A percentile compares a stretch with the other conserved stretches of the same genome.
phyloP scores from a whole-genome alignment of 2,797 vertebrate genomes.

The Serranus cabrilla region DNA sequence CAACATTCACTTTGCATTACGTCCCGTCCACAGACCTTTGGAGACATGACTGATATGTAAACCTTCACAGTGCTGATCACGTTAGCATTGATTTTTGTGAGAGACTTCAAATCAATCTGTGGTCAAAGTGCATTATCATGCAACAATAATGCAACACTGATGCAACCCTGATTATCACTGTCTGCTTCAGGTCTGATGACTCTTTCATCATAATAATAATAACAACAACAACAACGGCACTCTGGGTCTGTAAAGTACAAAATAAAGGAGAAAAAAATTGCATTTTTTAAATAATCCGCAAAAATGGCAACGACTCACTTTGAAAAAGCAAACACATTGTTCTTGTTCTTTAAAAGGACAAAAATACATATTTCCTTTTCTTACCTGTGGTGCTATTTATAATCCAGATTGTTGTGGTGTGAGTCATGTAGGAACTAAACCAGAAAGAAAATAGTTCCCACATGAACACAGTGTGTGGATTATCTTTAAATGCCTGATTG shows the following conservation, averaged over 20 bases:
- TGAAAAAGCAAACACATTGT: not conserved
- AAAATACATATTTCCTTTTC: no score
- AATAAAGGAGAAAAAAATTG: no score
- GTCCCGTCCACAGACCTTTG: not conserved
- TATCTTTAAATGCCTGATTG: no score
- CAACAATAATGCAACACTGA: not conserved
- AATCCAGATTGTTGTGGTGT: no score
- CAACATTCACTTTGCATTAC: not conserved
- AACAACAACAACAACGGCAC: no score
- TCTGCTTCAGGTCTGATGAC: not conserved
- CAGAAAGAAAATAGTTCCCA: no score
- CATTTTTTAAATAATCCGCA: not conserved
- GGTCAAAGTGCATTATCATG: not conserved
- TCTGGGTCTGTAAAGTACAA: no score
- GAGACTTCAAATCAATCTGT: not conserved
- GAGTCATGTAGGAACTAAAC: no score
- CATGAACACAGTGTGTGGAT: no score
- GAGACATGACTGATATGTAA: not conserved
- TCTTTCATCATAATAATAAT: no score
- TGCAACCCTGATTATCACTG: not conserved
- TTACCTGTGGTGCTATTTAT: no score
- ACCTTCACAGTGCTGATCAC: not conserved
- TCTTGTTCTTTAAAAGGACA: not conserved
- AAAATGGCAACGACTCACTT: not conserved
- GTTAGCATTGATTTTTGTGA: conserved; percentile 1